Percentiles rank a stretch among this genome's conserved stretches.
Evolutionary conservation across 2,797 vertebrate species (phyloP).

Genomic region (Lacerta agilis): DNA sequence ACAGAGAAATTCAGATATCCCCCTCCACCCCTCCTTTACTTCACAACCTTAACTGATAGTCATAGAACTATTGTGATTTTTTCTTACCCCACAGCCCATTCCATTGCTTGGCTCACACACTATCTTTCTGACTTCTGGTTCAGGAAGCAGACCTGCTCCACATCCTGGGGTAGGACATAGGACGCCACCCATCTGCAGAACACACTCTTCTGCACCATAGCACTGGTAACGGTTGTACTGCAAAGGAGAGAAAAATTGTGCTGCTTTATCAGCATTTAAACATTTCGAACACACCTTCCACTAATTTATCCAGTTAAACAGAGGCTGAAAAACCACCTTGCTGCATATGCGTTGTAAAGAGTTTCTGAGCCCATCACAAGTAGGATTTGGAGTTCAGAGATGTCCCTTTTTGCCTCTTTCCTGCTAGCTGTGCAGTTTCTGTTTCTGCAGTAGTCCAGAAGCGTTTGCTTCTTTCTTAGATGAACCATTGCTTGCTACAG

Average conservation of each 20-base stretch:
- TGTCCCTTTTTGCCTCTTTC: too few relatives aligned
- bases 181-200: constrained; percentile 87
- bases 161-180: constrained; percentile 89
- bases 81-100: constrained; percentile 89
- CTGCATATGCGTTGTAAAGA: background rate
- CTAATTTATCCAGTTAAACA: background rate
- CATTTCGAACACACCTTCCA: background rate
- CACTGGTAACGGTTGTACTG: constrained; percentile 87
- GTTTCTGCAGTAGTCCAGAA: too few relatives aligned
- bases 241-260: background rate
- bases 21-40: background rate
- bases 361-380: background rate
- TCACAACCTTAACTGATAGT: background rate
- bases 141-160: constrained; percentile 88
- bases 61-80: background rate
- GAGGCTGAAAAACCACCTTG: background rate
- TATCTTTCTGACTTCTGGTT: constrained; percentile 77
- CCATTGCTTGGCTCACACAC: constrained; percentile 76
- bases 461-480: too few relatives aligned
- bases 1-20: fast-evolving
- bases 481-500: too few relatives aligned
- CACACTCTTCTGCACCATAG: constrained; percentile 87
- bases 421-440: background rate
- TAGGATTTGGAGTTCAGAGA: background rate
- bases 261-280: fast-evolving